Base-by-base conservation (phyloP, 2,797 vertebrate genomes). In the Halcyon chelicuti region DNA sequence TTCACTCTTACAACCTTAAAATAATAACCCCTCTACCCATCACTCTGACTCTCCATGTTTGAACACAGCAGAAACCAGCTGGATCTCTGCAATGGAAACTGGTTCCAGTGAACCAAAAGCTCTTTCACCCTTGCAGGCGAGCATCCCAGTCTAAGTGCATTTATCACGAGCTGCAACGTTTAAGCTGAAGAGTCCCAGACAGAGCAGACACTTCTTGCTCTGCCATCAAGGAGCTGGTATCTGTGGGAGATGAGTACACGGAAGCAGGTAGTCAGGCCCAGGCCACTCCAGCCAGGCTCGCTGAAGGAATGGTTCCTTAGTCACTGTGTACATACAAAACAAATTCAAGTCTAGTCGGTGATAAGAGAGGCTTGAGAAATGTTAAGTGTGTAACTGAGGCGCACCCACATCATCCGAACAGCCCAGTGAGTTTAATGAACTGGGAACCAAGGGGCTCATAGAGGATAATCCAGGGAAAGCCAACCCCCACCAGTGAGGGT, bases 21-120 rank as follows among this genome's bases (percentile, higher is more conserved):
- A n/a, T 1, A 0, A 28, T n/a, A 33, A 29, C 58, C n/a, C 11
- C 42, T 4, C 13, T 14, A 29, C 2, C 17, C 60, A 19, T 17
- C 46, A 2, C 12, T 29, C 20, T 4, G 22, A 26, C 29, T 46
- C 17, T 5, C 57, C 26, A 0, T 0, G 3, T 4, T 1, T 7
- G 8, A 31, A 5, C 5, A 13, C 11, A 28, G 62, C 51, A 62
- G 62, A 52, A 66, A 40, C 13, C 39, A 35, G 0, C 44, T 3
- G 23, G 71, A 33, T 21, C 60, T 20, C 4, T 26, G 61, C 6
- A 17, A 28, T 10, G 28, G 51, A 37, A 49, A 23, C 25, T 13
- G 37, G 29, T 23, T 52, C 44, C 58, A 14, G 1, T 1, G 23
- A 67, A 10, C 6, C 8, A 10, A 16, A 37, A 42, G 71, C 55